phyloP scores from a whole-genome alignment of 2,888 invertebrate genomes.

The Lomographa bimaculata region DNA sequence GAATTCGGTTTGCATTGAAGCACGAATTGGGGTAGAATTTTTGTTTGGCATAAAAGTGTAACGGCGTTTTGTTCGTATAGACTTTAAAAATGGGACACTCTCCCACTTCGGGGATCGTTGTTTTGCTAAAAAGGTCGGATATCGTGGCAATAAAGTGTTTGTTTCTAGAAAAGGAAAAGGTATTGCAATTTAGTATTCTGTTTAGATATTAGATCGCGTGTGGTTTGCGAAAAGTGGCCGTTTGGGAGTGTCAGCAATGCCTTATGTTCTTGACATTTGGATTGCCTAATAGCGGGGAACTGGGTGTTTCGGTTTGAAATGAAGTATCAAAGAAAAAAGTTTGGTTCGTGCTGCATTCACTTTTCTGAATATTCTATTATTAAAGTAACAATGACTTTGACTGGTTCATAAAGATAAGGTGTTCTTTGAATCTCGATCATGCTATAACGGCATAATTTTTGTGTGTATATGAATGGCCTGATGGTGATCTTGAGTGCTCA shows the following conservation, averaged over 20 bases:
- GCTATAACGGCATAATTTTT: no score
- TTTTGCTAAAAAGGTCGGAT: conserved; percentile 34
- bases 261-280: conserved; percentile 33
- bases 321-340: no score
- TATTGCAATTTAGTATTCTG: conserved; percentile 32
- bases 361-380: no score
- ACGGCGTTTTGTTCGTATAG: conserved; percentile 45
- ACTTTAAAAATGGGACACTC: conserved; percentile 35
- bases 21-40: conserved; percentile 47
- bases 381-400: no score
- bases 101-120: conserved; percentile 33
- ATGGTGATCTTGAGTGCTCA: no score
- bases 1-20: conserved; percentile 11
- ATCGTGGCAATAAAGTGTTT: conserved; percentile 32
- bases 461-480: no score
- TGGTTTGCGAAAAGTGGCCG: conserved; percentile 27
- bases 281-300: conserved; percentile 21
- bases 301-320: conserved; percentile 5
- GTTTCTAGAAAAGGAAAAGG: conserved; percentile 17
- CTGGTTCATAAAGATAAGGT: no score
- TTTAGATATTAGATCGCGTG: conserved; percentile 31
- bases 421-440: conserved; percentile 4
- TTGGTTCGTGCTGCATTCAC: no score
- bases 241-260: conserved; percentile 31
- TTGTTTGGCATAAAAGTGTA: conserved; percentile 44